Conservation (phyloP, 2,113 vertebrate species). For the Fukomys damarensis region DNA sequence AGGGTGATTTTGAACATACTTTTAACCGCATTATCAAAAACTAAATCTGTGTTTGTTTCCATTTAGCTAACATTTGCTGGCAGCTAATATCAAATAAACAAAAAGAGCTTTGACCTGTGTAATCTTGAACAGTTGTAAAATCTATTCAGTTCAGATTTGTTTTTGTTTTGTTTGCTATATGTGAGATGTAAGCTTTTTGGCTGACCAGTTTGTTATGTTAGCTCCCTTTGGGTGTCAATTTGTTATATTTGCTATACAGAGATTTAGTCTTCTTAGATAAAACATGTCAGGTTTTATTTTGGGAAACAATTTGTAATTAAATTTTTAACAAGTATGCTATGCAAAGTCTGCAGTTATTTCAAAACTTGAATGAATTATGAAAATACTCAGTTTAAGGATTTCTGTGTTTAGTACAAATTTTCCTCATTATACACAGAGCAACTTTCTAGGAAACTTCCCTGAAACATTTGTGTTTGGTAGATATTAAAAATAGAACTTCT, state of each 20-base stretch:
- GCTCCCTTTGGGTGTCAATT: neutral
- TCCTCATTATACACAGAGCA: neutral
- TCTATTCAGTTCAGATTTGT: neutral
- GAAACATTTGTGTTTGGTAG: slow-evolving; percentile 4
- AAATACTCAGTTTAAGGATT: slow-evolving; percentile 32
- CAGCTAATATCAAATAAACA: slow-evolving; percentile 24
- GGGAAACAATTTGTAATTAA: slow-evolving; percentile 34
- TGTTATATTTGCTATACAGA: slow-evolving; percentile 21
- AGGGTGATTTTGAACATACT: neutral
- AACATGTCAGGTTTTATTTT: slow-evolving; percentile 33
- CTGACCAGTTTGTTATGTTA: slow-evolving; percentile 14
- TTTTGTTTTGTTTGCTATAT: slow-evolving; percentile 25
- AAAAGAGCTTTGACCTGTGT: neutral
- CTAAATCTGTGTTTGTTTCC: slow-evolving; percentile 20
- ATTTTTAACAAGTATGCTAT: neutral
- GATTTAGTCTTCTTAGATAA: neutral
- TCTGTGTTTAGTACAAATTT: neutral
- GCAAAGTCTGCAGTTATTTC: slow-evolving; percentile 53
- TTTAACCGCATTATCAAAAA: slow-evolving; percentile 22
- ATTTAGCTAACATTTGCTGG: neutral
- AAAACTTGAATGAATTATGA: neutral
- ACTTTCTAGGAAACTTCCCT: slow-evolving; percentile 8
- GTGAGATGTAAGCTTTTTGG: neutral
- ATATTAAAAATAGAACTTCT: slow-evolving; percentile 40
- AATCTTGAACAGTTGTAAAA: neutral